A percentile compares a stretch with the other conserved stretches of the same genome.
Evolutionary conservation across 1,140 invertebrate species (phyloP).

Genomic region (Drosophila repletoides): DNA sequence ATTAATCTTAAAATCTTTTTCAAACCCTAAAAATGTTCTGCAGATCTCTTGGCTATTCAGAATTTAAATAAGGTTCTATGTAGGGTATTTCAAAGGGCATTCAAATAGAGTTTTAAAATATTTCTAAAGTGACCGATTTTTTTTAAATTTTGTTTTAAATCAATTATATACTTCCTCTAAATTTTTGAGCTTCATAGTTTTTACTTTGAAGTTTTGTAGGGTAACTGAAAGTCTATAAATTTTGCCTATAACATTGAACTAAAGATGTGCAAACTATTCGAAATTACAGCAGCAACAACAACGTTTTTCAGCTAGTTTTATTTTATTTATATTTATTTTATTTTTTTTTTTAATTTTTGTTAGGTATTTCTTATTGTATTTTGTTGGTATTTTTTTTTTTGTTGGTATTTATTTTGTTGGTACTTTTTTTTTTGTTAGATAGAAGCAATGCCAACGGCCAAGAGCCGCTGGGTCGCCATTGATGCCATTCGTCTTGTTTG

Average conservation of each 20-base stretch:
- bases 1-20: no score
- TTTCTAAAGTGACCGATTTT: no score
- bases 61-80: no score
- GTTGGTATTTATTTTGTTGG: slow-evolving; percentile 1
- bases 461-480: slow-evolving; percentile 75
- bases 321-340: slow-evolving; percentile 29
- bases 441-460: slow-evolving; percentile 54
- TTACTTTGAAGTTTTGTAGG: no score
- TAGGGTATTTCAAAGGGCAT: no score
- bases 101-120: no score
- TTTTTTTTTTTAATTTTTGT: slow-evolving; percentile 10
- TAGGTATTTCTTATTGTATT: slow-evolving; percentile 34
- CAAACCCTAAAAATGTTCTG: no score
- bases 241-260: not conserved
- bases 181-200: no score
- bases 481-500: slow-evolving; percentile 77
- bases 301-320: slow-evolving; percentile 21
- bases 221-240: not conserved
- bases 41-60: no score
- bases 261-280: not conserved
- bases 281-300: slow-evolving; percentile 7
- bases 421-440: slow-evolving; percentile 13
- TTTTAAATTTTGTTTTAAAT: not conserved
- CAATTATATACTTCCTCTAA: not conserved
- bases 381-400: not conserved